Conservation (phyloP, 92 coral and sea anemone genomes). For the Epizoanthus stellaris region DNA sequence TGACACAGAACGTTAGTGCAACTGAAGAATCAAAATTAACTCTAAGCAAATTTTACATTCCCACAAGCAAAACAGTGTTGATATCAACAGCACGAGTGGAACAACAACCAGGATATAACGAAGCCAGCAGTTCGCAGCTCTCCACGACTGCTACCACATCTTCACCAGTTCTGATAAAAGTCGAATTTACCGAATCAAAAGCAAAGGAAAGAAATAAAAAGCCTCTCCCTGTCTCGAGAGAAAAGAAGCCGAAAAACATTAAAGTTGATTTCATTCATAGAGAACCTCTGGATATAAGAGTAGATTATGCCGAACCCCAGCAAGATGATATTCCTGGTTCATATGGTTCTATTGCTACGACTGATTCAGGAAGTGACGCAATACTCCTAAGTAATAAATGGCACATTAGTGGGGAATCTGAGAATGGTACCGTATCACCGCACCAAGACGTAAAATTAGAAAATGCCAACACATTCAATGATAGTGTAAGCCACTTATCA, state of each 20-base stretch:
- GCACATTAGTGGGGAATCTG: slow-evolving; percentile 1
- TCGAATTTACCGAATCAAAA: neutral
- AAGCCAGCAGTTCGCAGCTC: neutral
- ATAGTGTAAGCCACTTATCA: no score
- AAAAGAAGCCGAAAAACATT: neutral
- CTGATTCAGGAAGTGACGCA: neutral
- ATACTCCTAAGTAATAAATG: neutral
- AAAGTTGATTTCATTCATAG: neutral
- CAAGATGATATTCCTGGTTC: neutral
- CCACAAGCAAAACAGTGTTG: neutral
- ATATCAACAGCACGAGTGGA: neutral
- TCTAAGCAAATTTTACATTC: neutral
- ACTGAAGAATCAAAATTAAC: neutral
- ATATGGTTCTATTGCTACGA: neutral
- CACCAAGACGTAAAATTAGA: neutral
- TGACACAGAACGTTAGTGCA: neutral
- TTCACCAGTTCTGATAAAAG: slow-evolving; percentile 2
- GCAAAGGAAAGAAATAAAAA: neutral
- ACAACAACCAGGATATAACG: neutral
- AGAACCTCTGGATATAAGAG: neutral
- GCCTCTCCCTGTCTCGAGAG: neutral
- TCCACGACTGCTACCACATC: neutral
- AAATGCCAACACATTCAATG: neutral
- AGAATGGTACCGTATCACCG: neutral
- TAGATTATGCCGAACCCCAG: slow-evolving; percentile 10